Evolutionary conservation across 2,113 vertebrate genomes (phyloP).

Genomic region (Podarcis raffonei): DNA sequence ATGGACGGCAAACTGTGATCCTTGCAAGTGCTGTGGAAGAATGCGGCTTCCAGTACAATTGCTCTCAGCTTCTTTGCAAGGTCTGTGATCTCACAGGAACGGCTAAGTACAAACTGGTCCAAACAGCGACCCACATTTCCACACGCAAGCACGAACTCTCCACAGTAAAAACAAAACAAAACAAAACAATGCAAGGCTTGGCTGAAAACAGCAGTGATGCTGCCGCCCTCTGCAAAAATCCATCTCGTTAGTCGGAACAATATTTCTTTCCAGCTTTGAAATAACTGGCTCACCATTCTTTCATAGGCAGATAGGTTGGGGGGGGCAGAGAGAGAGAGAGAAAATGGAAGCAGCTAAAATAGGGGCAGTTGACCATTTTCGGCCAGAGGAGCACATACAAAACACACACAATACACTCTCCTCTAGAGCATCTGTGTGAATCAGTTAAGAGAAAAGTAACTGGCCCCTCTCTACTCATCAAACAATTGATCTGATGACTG

Average conservation of each 20-base stretch:
- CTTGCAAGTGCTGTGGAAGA: conserved; percentile 47
- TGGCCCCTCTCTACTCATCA: too few relatives aligned
- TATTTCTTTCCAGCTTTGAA: background rate
- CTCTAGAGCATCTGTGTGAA: too few relatives aligned
- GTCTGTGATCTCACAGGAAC: conserved; percentile 49
- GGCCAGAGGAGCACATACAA: too few relatives aligned
- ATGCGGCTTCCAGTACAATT: conserved; percentile 40
- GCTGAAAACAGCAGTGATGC: conserved; percentile 19
- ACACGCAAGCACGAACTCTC: conserved; percentile 20
- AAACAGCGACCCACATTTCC: conserved; percentile 44
- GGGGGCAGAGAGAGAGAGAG: too few relatives aligned
- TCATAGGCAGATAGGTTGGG: background rate
- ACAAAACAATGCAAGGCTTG: conserved; percentile 24
- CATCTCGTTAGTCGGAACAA: conserved; percentile 13
- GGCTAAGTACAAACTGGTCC: conserved; percentile 53
- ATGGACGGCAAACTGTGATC: conserved; percentile 30
- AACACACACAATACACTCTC: too few relatives aligned
- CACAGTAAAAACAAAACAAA: conserved; percentile 30
- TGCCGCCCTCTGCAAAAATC: conserved; percentile 26
- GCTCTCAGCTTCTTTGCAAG: conserved; percentile 35
- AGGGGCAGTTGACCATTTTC: too few relatives aligned
- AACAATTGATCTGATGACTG: too few relatives aligned
- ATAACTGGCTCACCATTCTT: background rate
- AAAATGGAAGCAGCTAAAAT: background rate
- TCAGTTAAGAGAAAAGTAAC: too few relatives aligned